These are phyloP conservation scores for Tenthredo amoena DNA, from an alignment of 2,888 invertebrate species.

Conservation along the genomic window DNA sequence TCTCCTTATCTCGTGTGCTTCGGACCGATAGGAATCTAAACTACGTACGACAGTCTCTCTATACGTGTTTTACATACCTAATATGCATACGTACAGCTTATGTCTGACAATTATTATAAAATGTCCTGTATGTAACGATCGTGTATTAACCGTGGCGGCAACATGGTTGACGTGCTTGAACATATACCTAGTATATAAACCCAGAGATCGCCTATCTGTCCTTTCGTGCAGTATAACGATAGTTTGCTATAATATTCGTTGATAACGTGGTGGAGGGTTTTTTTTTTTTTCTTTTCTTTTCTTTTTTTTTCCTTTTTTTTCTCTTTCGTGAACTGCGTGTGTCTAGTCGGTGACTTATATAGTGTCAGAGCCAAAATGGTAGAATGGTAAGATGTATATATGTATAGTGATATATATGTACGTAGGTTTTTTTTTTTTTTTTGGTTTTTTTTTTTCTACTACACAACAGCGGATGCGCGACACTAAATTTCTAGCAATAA, in stretches of 20 bases:
- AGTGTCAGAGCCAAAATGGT: background rate
- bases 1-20: no score
- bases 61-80: no score
- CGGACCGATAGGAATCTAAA: no score
- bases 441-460: conserved; percentile 55
- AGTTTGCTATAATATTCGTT: background rate
- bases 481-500: conserved; percentile 61
- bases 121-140: background rate
- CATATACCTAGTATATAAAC: background rate
- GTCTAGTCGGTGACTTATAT: background rate
- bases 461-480: conserved; percentile 70
- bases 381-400: conserved; percentile 3
- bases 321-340: background rate
- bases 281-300: no score
- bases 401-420: conserved; percentile 40
- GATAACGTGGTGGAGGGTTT: background rate
- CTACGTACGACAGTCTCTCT: no score
- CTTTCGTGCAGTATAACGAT: background rate
- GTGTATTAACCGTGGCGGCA: conserved; percentile 13
- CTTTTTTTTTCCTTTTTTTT: background rate
- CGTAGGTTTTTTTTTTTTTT: conserved; percentile 36
- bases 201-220: background rate
- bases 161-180: conserved; percentile 3
- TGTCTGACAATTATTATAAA: no score
- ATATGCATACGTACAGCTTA: no score